Percentiles rank a stretch among this genome's conserved stretches.
Evolutionary conservation across 2,797 vertebrate genomes (phyloP).

Genomic region (Synaphobranchus kaupii): DNA sequence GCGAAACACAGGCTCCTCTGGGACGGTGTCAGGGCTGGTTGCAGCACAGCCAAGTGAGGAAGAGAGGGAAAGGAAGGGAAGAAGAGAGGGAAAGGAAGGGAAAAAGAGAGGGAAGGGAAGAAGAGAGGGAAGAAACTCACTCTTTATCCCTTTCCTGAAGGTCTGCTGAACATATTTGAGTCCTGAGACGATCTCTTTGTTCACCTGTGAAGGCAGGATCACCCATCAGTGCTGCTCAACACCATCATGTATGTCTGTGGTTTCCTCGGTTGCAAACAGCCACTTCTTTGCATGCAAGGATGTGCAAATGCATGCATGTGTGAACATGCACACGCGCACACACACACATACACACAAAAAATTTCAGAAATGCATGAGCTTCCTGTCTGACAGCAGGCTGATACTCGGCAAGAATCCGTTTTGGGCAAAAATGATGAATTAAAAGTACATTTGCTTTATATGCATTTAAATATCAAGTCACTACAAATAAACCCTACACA

Average conservation of each 20-base stretch:
- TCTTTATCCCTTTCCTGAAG: constrained; percentile 84
- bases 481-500: background rate
- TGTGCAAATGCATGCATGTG: background rate
- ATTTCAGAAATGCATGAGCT: background rate
- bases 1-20: background rate
- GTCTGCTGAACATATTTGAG: constrained; percentile 89
- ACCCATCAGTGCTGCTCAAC: background rate
- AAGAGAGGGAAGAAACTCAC: constrained; percentile 72
- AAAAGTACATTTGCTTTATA: background rate
- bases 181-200: constrained; percentile 93
- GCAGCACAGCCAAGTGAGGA: background rate
- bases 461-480: background rate
- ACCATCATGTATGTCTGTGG: background rate
- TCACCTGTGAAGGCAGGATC: constrained; percentile 77
- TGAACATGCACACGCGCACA: background rate
- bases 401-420: background rate
- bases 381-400: background rate
- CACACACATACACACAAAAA: background rate
- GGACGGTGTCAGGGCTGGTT: background rate
- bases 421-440: background rate
- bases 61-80: background rate
- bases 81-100: no score
- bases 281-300: background rate
- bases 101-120: background rate
- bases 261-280: background rate